Evolutionary conservation across 2,113 vertebrate genomes (phyloP).

Genomic region (Telmatochromis brachygnathus): DNA sequence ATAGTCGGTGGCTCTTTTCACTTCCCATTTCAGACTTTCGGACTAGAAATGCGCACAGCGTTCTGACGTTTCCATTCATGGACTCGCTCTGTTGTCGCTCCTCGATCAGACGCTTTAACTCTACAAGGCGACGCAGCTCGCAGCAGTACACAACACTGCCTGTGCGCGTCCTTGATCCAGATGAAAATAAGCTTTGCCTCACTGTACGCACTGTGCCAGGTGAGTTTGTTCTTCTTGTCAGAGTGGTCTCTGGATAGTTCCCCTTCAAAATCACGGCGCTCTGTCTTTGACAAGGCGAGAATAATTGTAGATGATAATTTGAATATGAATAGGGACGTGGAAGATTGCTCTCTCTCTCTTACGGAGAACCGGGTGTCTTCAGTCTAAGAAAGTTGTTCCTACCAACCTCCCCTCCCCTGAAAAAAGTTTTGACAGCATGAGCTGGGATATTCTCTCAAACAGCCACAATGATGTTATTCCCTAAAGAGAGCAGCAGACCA

Average conservation of each 20-base stretch:
- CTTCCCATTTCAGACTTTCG: neutral
- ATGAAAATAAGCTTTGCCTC: conserved; percentile 26
- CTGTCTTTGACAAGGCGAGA: neutral
- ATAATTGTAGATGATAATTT: conserved; percentile 4
- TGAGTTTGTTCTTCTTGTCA: neutral
- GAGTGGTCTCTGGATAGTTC: neutral
- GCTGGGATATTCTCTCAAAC: neutral
- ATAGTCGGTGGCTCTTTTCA: neutral
- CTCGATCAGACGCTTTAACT: neutral
- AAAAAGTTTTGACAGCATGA: conserved; percentile 2
- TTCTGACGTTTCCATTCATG: neutral
- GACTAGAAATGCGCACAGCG: neutral
- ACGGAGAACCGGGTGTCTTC: neutral
- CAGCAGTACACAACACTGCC: neutral
- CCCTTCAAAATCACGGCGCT: neutral
- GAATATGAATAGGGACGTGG: neutral
- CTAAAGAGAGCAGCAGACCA: neutral
- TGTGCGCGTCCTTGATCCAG: neutral
- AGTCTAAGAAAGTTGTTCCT: neutral
- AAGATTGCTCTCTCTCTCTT: neutral
- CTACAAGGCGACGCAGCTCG: neutral
- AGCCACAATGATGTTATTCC: neutral
- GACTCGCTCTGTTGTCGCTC: neutral
- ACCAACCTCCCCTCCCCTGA: neutral
- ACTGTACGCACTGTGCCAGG: neutral